These are phyloP conservation scores for Liposcelis brunnea DNA, from an alignment of 2,888 invertebrate genomes.

Conservation along the genomic window DNA sequence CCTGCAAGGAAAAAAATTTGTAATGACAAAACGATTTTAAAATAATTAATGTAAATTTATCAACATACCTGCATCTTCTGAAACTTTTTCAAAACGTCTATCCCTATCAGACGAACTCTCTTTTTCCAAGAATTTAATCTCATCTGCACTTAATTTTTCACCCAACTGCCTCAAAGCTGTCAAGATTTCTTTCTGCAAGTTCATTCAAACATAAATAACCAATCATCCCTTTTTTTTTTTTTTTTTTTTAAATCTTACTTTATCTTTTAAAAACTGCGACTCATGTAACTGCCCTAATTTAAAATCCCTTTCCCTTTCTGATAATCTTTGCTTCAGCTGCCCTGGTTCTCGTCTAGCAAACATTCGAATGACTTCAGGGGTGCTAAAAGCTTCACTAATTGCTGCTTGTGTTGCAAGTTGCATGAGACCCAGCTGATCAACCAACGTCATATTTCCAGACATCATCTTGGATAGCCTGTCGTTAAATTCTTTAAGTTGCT, in stretches of 20 bases:
- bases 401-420: conserved; percentile 55
- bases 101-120: conserved; percentile 25
- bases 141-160: conserved; percentile 30
- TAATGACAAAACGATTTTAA: too few species aligned
- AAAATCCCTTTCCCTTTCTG: conserved; percentile 38
- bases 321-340: conserved; percentile 39
- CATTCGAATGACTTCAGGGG: conserved; percentile 53
- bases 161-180: conserved; percentile 33
- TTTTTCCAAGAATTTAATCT: conserved; percentile 31
- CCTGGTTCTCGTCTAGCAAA: conserved; percentile 53
- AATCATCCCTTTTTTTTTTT: background rate
- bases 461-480: conserved; percentile 41
- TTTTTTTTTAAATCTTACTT: conserved; percentile 21
- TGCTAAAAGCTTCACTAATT: conserved; percentile 54
- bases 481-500: conserved; percentile 50
- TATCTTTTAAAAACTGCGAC: conserved; percentile 33
- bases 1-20: too few species aligned
- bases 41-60: background rate
- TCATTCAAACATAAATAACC: conserved; percentile 9
- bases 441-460: conserved; percentile 47
- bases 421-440: conserved; percentile 44
- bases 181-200: conserved; percentile 31
- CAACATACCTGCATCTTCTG: conserved; percentile 22
- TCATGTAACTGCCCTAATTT: conserved; percentile 39
- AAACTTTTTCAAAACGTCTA: conserved; percentile 29